These are phyloP conservation scores for Amblyopsis hoosieri DNA, from an alignment of 2,797 vertebrate genomes.

Conservation along the genomic window DNA sequence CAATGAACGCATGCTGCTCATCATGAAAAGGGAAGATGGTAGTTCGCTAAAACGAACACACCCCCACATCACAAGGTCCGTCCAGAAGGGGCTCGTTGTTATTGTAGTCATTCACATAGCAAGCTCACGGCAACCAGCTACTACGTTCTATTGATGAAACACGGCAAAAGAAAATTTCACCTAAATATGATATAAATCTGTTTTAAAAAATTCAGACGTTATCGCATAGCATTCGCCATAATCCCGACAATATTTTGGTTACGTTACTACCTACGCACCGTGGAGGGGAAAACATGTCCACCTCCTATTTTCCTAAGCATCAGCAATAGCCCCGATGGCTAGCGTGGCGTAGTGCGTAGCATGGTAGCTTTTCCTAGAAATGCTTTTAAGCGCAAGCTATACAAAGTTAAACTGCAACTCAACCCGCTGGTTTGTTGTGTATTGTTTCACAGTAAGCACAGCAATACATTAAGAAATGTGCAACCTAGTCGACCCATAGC, in stretches of 20 bases:
- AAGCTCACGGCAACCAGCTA: conserved; percentile 66
- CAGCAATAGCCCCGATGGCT: conserved; percentile 76
- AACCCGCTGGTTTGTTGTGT: background rate
- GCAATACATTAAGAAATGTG: conserved; percentile 19
- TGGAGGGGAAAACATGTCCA: conserved; percentile 80
- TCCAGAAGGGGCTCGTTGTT: conserved; percentile 76
- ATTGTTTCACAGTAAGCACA: conserved; percentile 17
- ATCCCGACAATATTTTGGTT: conserved; percentile 54
- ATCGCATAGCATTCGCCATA: conserved; percentile 24
- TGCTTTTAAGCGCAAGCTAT: conserved; percentile 9
- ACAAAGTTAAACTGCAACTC: conserved; percentile 28
- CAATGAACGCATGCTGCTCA: conserved; percentile 75
- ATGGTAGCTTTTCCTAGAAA: conserved; percentile 63
- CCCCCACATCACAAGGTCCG: conserved; percentile 81
- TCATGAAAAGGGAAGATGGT: conserved; percentile 81
- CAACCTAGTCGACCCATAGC: conserved; percentile 43
- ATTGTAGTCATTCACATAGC: conserved; percentile 69
- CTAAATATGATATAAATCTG: background rate
- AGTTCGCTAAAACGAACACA: conserved; percentile 82
- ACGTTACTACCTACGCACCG: conserved; percentile 61
- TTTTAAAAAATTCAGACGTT: conserved; percentile 3
- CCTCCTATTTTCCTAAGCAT: conserved; percentile 85
- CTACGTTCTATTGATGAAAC: conserved; percentile 32
- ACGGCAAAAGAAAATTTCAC: conserved; percentile 19
- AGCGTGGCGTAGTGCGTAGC: conserved; percentile 79